Evolutionary conservation across 23 tunicate species (phyloP).

Genomic region (Halocynthia aurantium): DNA sequence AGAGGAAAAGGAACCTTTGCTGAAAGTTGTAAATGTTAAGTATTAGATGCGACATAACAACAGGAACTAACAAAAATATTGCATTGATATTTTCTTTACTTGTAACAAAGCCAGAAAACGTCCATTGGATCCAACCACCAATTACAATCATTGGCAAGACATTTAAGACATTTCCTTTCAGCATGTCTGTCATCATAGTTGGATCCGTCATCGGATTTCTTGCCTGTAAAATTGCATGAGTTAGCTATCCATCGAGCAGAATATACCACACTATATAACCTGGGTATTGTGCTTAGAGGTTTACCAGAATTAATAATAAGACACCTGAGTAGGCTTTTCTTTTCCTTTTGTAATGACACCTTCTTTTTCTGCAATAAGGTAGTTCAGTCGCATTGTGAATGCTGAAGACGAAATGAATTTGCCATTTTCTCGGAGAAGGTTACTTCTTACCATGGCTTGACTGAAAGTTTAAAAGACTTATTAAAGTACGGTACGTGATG

Average conservation of each 20-base stretch:
- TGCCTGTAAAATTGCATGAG: slow-evolving; percentile 17
- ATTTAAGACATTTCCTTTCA: slow-evolving; percentile 92
- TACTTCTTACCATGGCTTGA: slow-evolving; percentile 60
- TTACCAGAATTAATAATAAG: not conserved
- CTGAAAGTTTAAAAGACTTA: slow-evolving; percentile 21
- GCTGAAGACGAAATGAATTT: slow-evolving; percentile 67
- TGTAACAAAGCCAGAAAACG: slow-evolving; percentile 94
- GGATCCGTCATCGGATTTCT: slow-evolving; percentile 97
- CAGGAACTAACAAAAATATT: not conserved
- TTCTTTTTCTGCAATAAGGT: slow-evolving; percentile 48
- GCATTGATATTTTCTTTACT: slow-evolving; percentile 17
- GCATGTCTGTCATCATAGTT: slow-evolving; percentile 87
- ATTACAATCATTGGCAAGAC: slow-evolving; percentile 97
- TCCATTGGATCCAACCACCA: slow-evolving; percentile 98
- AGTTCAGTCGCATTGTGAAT: slow-evolving; percentile 56
- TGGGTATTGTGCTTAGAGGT: not conserved
- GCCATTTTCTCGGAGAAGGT: slow-evolving; percentile 77
- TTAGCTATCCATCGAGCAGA: not conserved
- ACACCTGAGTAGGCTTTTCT: slow-evolving; percentile 72
- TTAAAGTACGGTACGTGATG: not conserved
- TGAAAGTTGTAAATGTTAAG: not conserved
- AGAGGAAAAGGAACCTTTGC: slow-evolving; percentile 97
- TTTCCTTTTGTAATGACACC: slow-evolving; percentile 80
- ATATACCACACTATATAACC: not conserved
- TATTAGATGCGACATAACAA: not conserved